Conservation (phyloP, 2,888 invertebrate species). For the Polia nebulosa region DNA sequence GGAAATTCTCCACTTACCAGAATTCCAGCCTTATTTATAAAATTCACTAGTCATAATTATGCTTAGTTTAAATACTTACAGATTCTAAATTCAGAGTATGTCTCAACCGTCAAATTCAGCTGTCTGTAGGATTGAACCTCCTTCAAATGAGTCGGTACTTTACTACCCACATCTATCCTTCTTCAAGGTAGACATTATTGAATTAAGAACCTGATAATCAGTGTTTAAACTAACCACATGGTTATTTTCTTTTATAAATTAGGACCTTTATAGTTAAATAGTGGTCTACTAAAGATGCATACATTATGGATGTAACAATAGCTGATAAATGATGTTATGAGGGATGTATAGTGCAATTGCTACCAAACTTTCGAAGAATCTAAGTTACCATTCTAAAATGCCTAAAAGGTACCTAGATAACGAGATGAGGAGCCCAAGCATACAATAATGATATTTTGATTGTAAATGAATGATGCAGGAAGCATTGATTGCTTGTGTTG, state of each 20-base stretch:
- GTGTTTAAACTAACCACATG: no score
- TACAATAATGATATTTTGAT: conserved; percentile 15
- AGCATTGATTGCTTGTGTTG: conserved; percentile 15
- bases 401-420: not conserved
- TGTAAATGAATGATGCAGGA: conserved; percentile 21
- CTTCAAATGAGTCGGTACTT: no score
- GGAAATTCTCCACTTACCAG: conserved; percentile 17
- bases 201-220: no score
- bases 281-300: conserved; percentile 1
- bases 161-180: no score
- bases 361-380: conserved; percentile 23
- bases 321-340: conserved; percentile 23
- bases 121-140: no score
- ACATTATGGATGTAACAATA: conserved; percentile 23
- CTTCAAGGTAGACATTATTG: no score
- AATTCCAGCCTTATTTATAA: no score
- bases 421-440: conserved; percentile 10
- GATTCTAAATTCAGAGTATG: no score
- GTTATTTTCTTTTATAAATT: no score
- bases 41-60: no score
- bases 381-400: conserved; percentile 1
- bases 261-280: not conserved
- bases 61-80: no score
- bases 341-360: conserved; percentile 34
- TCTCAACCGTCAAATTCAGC: no score